These are phyloP conservation scores for Tenebrio molitor DNA, from an alignment of 1,140 invertebrate genomes.

Conservation along the genomic window DNA sequence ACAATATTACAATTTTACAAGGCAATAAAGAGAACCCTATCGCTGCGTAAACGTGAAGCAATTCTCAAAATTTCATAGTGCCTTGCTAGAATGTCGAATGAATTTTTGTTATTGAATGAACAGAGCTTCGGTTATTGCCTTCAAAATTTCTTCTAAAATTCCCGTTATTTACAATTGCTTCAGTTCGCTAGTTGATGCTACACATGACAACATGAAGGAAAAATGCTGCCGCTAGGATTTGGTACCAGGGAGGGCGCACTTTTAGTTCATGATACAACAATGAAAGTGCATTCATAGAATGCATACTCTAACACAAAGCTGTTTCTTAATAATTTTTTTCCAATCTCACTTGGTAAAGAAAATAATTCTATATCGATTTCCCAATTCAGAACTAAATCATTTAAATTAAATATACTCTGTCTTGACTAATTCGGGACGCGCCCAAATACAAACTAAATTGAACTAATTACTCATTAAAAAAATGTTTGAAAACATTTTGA, in stretches of 20 bases:
- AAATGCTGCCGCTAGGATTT: constrained; percentile 23
- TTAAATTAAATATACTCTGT: constrained; percentile 15
- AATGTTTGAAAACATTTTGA: constrained; percentile 50
- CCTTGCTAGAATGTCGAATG: too few relatives aligned
- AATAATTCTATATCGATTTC: constrained; percentile 2
- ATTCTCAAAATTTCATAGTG: constrained; percentile 18
- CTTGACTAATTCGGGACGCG: constrained; percentile 11
- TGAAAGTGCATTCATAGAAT: constrained; percentile 49
- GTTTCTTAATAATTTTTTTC: neutral
- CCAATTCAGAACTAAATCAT: constrained; percentile 6
- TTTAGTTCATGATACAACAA: constrained; percentile 39
- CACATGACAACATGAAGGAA: constrained; percentile 40
- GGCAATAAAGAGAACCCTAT: constrained; percentile 11
- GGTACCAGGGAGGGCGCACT: neutral
- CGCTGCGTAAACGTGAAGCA: constrained; percentile 1
- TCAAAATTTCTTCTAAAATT: neutral
- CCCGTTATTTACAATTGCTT: constrained; percentile 32
- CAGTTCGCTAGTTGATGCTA: constrained; percentile 39
- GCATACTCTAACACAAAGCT: constrained; percentile 40
- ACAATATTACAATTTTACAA: constrained; percentile 26
- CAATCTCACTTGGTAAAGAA: constrained; percentile 41
- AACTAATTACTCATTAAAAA: constrained; percentile 33
- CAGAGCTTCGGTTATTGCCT: too few relatives aligned
- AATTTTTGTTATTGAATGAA: too few relatives aligned
- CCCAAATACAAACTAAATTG: constrained; percentile 26